A percentile compares a stretch with the other conserved stretches of the same genome.
Conservation (phyloP, 2,113 vertebrate genomes). For the Hippopotamus amphibius region DNA sequence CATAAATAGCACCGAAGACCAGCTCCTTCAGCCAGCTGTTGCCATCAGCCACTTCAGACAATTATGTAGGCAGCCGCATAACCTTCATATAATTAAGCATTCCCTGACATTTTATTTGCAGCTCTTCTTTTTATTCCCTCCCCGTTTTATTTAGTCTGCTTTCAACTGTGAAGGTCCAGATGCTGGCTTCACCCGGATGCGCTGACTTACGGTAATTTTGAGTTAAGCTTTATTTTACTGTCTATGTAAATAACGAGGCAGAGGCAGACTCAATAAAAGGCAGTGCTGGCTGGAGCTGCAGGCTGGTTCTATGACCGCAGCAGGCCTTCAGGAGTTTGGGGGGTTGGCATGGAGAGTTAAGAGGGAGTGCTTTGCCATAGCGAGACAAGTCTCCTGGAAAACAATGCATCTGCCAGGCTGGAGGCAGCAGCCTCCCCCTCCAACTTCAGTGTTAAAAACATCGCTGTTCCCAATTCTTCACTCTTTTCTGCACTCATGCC, state of each 20-base stretch:
- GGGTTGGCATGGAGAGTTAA: not conserved
- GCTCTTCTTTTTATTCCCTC: conserved; percentile 66
- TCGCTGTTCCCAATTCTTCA: accelerated
- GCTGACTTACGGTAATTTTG: conserved; percentile 77
- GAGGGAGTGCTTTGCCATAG: not conserved
- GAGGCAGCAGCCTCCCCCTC: not conserved
- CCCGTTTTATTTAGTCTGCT: conserved; percentile 80
- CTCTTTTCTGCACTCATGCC: too few species aligned
- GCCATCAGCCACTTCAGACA: conserved; percentile 67
- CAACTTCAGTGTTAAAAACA: not conserved
- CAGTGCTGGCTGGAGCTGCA: not conserved
- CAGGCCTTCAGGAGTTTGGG: conserved; percentile 32
- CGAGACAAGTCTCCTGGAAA: not conserved
- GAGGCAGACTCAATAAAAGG: conserved; percentile 77
- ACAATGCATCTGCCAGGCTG: not conserved
- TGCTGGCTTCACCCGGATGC: conserved; percentile 70
- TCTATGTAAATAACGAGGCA: conserved; percentile 83
- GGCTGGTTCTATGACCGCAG: not conserved
- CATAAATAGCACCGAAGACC: conserved; percentile 45
- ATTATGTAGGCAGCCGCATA: conserved; percentile 66
- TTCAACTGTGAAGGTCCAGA: conserved; percentile 81
- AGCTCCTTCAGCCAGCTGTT: conserved; percentile 68
- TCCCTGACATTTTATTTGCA: conserved; percentile 79
- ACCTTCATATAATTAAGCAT: conserved; percentile 79
- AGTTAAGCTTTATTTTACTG: conserved; percentile 83